Evolutionary conservation across 2,888 invertebrate species (phyloP), one percentile per base, ranked within the genome.

Genomic region (Apodemia zela): DNA sequence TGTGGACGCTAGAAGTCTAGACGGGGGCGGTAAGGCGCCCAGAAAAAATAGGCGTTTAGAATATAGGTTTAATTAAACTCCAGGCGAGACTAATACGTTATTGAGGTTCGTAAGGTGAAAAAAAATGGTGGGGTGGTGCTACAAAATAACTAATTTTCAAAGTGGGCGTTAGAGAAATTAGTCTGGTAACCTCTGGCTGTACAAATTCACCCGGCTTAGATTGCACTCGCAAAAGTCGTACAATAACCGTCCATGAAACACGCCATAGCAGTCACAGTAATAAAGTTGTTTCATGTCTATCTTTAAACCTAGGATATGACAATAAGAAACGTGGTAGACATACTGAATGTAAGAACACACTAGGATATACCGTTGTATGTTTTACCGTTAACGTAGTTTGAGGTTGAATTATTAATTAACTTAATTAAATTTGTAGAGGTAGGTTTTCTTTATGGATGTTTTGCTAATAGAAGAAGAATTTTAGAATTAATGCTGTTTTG

Each of bases 261-360:
- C 54, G 29, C 38, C 58, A 45, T 62, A 25, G 33, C 60, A 38
- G 63, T 35, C 60, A 21, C 38, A 21, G 47, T 33, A 63, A 59
- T 62, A 65, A 45, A 45, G 15, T 45, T 45, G 7, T 45, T 45
- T 45, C n/a, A 45, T 45, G 45, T 45, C 17, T 45, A n/a, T 45
- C 45, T 45, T 45, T 45, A 45, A 45, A 45, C 45, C 45, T 45
- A 45, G 45, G 45, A 45, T 45, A 45, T 45, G 45, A 45, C 45
- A 45, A 45, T 45, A 45, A 7, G n/a, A 45, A 45, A 45, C 45
- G 45, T 45, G 45, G n/a, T 45, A n/a, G 45, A 45, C 45, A 45
- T 45, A 45, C n/a, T 45, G 45, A 60, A 61, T 47, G 25, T 64
- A 61, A 60, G 4, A 47, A 17, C 13, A 45, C 8, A 45, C 6